phyloP scores from a whole-genome alignment of 2,113 vertebrate species.

The Trachemys scripta region DNA sequence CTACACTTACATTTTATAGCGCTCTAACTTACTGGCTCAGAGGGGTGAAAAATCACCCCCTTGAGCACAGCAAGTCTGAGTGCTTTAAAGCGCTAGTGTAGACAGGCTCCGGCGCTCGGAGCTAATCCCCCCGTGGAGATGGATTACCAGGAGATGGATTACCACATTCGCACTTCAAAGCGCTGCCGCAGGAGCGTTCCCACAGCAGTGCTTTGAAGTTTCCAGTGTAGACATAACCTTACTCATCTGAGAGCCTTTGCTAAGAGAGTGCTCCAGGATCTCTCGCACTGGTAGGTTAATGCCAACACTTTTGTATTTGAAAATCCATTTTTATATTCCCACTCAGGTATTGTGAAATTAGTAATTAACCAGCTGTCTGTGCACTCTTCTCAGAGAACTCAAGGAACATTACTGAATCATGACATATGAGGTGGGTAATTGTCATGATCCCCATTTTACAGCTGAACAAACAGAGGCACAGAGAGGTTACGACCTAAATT shows the following conservation, averaged over 20 bases:
- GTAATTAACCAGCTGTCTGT: not conserved
- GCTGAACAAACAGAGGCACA: not conserved
- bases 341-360: not conserved
- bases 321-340: not conserved
- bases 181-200: no score
- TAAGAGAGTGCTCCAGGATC: not conserved
- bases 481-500: not conserved
- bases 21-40: no score
- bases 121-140: no score
- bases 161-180: no score
- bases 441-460: not conserved
- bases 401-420: not conserved
- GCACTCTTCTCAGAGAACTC: not conserved
- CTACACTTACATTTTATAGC: no score
- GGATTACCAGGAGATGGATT: no score
- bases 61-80: no score
- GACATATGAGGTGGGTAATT: not conserved
- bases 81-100: no score
- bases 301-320: not conserved
- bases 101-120: no score
- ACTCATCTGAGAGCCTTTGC: not conserved
- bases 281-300: not conserved
- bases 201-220: no score
- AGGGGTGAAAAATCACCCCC: no score
- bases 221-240: no score